These are phyloP conservation scores for Sylvilagus floridanus DNA, from an alignment of 2,797 vertebrate genomes.

Conservation along the genomic window DNA sequence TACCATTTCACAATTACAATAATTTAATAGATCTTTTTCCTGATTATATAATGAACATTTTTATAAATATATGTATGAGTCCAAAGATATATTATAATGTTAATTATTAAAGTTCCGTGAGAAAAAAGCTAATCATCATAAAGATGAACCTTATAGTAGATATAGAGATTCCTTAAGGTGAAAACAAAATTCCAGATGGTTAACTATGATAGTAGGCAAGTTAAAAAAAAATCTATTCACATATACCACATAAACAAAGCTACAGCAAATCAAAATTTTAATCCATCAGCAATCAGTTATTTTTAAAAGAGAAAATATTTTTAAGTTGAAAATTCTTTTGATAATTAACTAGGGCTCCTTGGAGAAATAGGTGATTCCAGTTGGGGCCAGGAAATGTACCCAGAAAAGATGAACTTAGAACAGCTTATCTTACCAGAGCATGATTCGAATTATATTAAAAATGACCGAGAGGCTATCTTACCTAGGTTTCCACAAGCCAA, in stretches of 20 bases:
- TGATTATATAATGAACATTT: conserved; percentile 2
- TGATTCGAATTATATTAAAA: neutral
- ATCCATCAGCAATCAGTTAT: neutral
- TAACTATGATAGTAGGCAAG: neutral
- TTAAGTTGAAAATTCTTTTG: conserved; percentile 17
- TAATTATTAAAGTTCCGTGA: neutral
- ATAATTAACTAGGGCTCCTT: neutral
- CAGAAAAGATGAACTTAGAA: neutral
- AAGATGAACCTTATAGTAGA: neutral
- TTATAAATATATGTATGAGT: neutral
- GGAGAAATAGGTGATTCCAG: neutral
- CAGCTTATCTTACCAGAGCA: neutral
- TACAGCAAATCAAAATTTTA: conserved; percentile 28
- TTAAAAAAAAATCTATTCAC: neutral
- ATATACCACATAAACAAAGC: neutral
- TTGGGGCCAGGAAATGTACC: neutral
- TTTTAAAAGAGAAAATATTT: conserved; percentile 40
- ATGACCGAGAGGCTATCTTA: neutral
- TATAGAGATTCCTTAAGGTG: neutral
- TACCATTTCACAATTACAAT: conserved; percentile 39
- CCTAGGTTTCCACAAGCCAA: neutral
- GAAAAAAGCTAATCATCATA: conserved; percentile 25
- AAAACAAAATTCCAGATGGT: neutral
- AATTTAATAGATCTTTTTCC: conserved; percentile 47
- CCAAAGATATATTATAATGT: neutral